phyloP scores from a whole-genome alignment of 2,797 vertebrate species.

The Sebastes alutus region DNA sequence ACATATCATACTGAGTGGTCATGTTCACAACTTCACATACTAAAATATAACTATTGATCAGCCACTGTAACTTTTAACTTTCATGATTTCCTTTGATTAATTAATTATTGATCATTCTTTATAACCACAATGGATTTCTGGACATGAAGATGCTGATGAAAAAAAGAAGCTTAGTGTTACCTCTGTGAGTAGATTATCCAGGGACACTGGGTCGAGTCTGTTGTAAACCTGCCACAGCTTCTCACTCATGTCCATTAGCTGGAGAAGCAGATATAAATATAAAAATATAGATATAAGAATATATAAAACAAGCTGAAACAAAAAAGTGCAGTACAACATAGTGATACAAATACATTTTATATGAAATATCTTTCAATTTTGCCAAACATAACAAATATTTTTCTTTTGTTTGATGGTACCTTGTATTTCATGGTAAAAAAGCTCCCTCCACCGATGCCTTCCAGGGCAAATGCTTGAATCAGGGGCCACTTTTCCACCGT shows the following conservation, averaged over 20 bases:
- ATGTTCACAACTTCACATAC: not conserved
- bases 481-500: slow-evolving; percentile 98
- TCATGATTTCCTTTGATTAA: not conserved
- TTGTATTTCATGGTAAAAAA: slow-evolving; percentile 98
- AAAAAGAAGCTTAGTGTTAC: slow-evolving; percentile 71
- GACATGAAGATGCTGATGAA: not conserved
- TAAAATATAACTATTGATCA: not conserved
- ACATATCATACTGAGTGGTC: not conserved
- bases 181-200: slow-evolving; percentile 90
- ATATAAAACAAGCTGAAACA: not conserved
- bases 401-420: slow-evolving; percentile 70
- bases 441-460: slow-evolving; percentile 95
- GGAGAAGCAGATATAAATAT: slow-evolving; percentile 22
- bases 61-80: not conserved
- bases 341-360: not conserved
- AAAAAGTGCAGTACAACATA: not conserved
- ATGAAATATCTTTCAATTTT: not conserved
- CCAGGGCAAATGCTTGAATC: slow-evolving; percentile 96
- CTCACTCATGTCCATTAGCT: slow-evolving; percentile 95
- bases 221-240: slow-evolving; percentile 92
- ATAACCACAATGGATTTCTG: not conserved
- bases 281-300: not conserved
- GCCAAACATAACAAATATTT: not conserved
- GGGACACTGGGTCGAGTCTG: slow-evolving; percentile 91
- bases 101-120: not conserved